Conservation (phyloP, 2,888 invertebrate species). For the Noctua comes region DNA sequence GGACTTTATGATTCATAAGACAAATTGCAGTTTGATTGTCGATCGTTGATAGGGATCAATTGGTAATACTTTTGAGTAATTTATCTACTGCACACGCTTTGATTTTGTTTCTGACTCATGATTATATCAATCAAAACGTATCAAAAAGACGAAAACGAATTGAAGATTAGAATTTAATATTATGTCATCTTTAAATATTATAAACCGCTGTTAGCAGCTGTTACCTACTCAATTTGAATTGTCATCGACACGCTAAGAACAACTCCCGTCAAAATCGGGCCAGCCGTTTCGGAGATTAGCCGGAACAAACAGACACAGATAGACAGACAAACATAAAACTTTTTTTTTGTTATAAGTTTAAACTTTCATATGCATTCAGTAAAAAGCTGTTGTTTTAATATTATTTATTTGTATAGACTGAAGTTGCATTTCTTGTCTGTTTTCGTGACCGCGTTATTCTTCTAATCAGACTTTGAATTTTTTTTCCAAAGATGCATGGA, state of each 20-base stretch:
- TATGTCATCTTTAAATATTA: neutral
- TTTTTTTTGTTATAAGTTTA: too few species aligned
- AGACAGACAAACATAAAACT: too few species aligned
- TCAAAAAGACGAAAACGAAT: neutral
- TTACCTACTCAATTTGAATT: too few species aligned
- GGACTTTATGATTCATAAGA: neutral
- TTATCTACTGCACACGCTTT: constrained; percentile 7
- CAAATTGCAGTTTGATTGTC: neutral
- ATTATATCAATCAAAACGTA: neutral
- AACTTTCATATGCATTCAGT: too few species aligned
- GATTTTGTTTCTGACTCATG: constrained; percentile 7
- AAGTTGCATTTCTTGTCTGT: neutral
- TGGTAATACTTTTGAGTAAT: constrained; percentile 1
- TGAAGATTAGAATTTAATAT: neutral
- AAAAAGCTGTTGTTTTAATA: too few species aligned
- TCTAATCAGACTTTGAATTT: neutral
- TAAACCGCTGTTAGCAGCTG: too few species aligned
- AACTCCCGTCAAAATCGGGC: too few species aligned
- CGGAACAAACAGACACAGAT: too few species aligned
- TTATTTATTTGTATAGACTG: neutral
- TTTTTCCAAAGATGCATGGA: too few species aligned
- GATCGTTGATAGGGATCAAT: neutral
- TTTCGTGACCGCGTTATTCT: neutral
- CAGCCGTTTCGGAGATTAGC: too few species aligned
- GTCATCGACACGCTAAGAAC: too few species aligned